These are phyloP conservation scores for Henicopernis longicauda DNA, from an alignment of 2,113 vertebrate species.

Conservation along the genomic window DNA sequence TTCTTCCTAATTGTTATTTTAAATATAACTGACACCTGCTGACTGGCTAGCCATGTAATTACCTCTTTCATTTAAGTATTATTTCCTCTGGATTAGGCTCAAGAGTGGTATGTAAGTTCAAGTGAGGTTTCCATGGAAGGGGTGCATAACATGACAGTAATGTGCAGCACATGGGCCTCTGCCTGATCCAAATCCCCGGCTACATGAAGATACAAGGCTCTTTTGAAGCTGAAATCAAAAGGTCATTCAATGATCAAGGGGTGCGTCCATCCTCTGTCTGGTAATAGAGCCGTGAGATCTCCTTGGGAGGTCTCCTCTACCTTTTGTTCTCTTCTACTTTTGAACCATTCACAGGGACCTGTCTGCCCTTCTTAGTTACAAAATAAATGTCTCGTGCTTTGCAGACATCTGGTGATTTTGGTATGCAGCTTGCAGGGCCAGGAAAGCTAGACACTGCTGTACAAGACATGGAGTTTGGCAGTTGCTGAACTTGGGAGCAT, in stretches of 20 bases:
- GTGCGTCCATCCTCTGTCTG: not conserved
- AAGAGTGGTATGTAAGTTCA: not conserved
- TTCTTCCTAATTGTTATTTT: not conserved
- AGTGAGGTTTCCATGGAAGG: not conserved
- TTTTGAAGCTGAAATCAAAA: constrained; percentile 25
- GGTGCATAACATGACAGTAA: not conserved
- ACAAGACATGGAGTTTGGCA: not conserved
- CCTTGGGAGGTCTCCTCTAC: not conserved
- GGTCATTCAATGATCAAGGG: not conserved
- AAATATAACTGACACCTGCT: not conserved
- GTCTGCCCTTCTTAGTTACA: not conserved
- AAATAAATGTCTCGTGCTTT: not conserved
- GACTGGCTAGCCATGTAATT: not conserved
- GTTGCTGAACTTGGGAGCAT: constrained; percentile 15
- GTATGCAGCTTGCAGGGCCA: not conserved
- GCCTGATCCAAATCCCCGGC: not conserved
- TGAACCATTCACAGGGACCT: not conserved
- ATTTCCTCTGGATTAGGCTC: not conserved
- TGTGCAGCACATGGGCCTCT: not conserved
- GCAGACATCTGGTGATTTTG: not conserved
- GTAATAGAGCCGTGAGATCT: not conserved
- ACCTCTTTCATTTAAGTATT: not conserved
- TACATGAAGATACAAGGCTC: not conserved
- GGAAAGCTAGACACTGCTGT: not conserved
- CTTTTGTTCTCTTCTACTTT: not conserved